Conservation (phyloP, 2,797 vertebrate genomes). For the Phyllotis vaccarum region DNA sequence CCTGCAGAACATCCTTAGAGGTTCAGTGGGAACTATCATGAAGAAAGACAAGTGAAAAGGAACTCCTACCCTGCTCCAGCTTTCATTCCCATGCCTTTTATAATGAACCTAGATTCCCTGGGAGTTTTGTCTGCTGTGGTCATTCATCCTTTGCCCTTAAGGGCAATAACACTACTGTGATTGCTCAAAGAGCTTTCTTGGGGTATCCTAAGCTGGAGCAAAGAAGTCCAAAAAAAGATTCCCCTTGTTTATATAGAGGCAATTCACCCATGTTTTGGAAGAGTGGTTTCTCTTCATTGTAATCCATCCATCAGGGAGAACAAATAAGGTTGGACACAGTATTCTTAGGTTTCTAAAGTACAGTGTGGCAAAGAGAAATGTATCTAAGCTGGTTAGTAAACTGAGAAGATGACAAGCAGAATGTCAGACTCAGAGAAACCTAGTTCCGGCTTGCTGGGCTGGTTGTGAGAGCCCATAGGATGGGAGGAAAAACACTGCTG, state of each 20-base stretch:
- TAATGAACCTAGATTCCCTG: constrained; percentile 47
- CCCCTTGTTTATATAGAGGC: background rate
- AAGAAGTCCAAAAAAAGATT: constrained; percentile 37
- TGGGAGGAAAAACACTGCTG: background rate
- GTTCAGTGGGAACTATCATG: background rate
- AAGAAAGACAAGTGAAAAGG: constrained; percentile 69
- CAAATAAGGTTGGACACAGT: background rate
- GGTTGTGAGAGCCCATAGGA: background rate
- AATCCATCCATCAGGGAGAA: background rate
- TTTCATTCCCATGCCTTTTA: constrained; percentile 49
- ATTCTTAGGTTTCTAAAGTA: constrained; percentile 32
- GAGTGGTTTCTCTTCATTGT: background rate
- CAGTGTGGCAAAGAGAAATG: background rate
- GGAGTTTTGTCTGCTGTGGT: constrained; percentile 45
- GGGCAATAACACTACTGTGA: background rate
- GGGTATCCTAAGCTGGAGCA: background rate
- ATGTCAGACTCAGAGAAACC: background rate
- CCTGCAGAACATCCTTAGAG: constrained; percentile 45
- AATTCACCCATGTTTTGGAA: constrained; percentile 26
- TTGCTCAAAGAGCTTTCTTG: background rate
- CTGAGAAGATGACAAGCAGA: background rate
- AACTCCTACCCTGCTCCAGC: background rate
- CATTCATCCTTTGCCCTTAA: background rate
- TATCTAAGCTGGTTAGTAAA: background rate
- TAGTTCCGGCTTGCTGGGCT: background rate